Base-by-base conservation (phyloP, 2,888 invertebrate genomes). In the Dexiosoma caninum region DNA sequence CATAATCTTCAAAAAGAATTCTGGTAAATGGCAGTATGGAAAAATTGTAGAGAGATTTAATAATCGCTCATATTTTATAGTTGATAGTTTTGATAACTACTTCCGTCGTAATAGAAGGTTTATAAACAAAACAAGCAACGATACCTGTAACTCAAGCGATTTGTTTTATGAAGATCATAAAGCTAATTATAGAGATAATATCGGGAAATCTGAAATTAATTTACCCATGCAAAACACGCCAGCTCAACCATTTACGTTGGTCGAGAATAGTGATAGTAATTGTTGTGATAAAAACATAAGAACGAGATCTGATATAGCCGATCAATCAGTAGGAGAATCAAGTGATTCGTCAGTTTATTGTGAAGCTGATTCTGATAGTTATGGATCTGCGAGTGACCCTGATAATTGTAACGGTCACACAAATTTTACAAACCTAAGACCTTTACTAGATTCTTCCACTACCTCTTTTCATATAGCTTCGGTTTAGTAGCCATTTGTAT, bases 1-100 rank as follows among this genome's bases (percentile, higher is more conserved):
- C 0, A n/a, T 51, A 4, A 30, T 53, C 1, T 70, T 70, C 9
- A 77, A 49, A 19, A 77, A 70, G n/a, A 51, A 57, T 9, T 27
- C 27, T 2, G 60, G 62, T n/a, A 62, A 27, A n/a, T 70, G 70
- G 57, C 9, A 57, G 4, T 57, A 77, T 30, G 62, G 70, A n/a
- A n/a, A n/a, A n/a, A n/a, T n/a, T n/a, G n/a, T n/a, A n/a, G n/a
- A n/a, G n/a, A n/a, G n/a, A n/a, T n/a, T n/a, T n/a, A n/a, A n/a
- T n/a, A n/a, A n/a, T n/a, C n/a, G n/a, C n/a, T n/a, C n/a, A n/a
- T n/a, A n/a, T n/a, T n/a, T n/a, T n/a, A n/a, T n/a, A n/a, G n/a
- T n/a, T n/a, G n/a, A n/a, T n/a, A n/a, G n/a, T n/a, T n/a, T n/a
- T n/a, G n/a, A n/a, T n/a, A n/a, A n/a, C n/a, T n/a, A n/a, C n/a